phyloP scores from a whole-genome alignment of 53 echinoderm and acorn worm species.

The Arbacia lixula region DNA sequence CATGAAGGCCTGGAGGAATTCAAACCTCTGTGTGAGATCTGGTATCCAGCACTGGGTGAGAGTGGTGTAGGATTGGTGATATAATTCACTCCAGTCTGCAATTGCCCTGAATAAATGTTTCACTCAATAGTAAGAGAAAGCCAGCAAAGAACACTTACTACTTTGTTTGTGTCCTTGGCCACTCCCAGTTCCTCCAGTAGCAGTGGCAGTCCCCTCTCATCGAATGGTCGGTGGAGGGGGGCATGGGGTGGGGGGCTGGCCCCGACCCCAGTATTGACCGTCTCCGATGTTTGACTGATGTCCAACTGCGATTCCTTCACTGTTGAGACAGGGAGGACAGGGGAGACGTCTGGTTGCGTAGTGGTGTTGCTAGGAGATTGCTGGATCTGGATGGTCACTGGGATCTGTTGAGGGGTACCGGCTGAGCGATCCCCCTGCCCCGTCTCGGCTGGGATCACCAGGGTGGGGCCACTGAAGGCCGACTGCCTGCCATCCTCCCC shows the following conservation, averaged over 20 bases:
- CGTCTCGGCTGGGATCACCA: conserved; percentile 36
- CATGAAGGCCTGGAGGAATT: too few species aligned
- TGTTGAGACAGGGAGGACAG: neutral
- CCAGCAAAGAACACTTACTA: conserved; percentile 54
- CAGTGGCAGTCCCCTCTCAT: conserved; percentile 75
- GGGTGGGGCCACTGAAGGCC: conserved; percentile 33
- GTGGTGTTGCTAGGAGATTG: conserved; percentile 8
- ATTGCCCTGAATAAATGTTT: conserved; percentile 82
- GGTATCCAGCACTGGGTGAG: too few species aligned
- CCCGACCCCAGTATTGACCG: conserved; percentile 30
- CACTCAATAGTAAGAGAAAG: conserved; percentile 63
- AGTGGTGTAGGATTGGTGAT: too few species aligned
- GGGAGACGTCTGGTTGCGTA: neutral
- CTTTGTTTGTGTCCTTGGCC: conserved; percentile 87
- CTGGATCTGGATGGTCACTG: conserved; percentile 38
- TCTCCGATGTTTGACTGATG: conserved; percentile 27
- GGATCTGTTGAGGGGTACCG: conserved; percentile 34
- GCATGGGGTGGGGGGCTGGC: conserved; percentile 17
- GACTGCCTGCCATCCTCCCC: neutral
- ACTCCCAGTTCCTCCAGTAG: conserved; percentile 80
- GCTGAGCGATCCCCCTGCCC: conserved; percentile 6
- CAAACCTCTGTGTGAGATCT: too few species aligned
- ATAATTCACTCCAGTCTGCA: conserved; percentile 88
- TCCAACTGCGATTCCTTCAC: conserved; percentile 2
- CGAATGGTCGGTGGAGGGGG: neutral